phyloP scores from a whole-genome alignment of 37 sponge, comb jelly and placozoan species.

The Trichoplax adhaerens region DNA sequence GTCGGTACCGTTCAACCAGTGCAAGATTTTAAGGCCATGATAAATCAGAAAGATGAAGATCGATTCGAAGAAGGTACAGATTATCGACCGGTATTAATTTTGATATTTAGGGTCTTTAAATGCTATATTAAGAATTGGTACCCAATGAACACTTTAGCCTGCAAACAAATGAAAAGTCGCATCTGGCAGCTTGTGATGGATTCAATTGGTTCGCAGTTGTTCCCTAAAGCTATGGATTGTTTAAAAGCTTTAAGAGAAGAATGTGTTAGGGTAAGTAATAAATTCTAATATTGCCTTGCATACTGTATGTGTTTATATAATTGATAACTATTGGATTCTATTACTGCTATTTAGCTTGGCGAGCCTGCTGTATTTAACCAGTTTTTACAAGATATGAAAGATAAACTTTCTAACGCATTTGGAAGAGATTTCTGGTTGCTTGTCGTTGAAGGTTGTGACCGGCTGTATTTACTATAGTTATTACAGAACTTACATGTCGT shows the following conservation, averaged over 20 bases:
- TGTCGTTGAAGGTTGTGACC: slow-evolving; percentile 14
- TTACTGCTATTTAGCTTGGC: slow-evolving; percentile 4
- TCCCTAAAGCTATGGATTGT: slow-evolving; percentile 60
- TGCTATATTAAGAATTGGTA: background rate
- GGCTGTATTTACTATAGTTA: background rate
- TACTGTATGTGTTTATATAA: background rate
- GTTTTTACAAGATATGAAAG: slow-evolving; percentile 34
- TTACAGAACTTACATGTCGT: background rate
- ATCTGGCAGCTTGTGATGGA: slow-evolving; percentile 48
- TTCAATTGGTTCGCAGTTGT: slow-evolving; percentile 53
- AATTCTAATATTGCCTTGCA: slow-evolving; percentile 5
- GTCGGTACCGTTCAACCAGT: slow-evolving; percentile 82
- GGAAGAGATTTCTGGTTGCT: slow-evolving; percentile 51
- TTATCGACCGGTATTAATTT: background rate
- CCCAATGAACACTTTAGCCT: slow-evolving; percentile 19
- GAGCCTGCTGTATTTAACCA: slow-evolving; percentile 40
- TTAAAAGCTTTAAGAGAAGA: slow-evolving; percentile 35
- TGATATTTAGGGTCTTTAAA: background rate
- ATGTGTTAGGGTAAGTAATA: slow-evolving; percentile 26
- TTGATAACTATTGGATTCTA: background rate
- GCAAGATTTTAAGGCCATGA: slow-evolving; percentile 35
- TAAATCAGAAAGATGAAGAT: slow-evolving; percentile 15
- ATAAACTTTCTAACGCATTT: slow-evolving; percentile 34
- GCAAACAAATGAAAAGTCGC: slow-evolving; percentile 46
- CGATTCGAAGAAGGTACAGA: slow-evolving; percentile 22